Percentiles rank a stretch among this genome's conserved stretches.
Conservation (phyloP, 2,888 invertebrate genomes). For the Quadroppia sp. region DNA sequence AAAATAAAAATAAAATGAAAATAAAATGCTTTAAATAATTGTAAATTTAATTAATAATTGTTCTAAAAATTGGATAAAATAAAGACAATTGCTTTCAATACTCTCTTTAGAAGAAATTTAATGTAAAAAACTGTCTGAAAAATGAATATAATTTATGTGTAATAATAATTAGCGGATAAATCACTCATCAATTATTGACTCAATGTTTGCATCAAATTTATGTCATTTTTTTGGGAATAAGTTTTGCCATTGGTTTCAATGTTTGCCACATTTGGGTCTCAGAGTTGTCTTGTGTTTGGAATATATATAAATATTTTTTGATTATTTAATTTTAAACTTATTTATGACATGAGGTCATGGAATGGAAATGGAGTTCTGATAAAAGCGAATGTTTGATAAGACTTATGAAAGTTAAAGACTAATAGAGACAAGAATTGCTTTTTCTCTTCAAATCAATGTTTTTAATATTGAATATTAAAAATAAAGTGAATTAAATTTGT, state of each 20-base stretch:
- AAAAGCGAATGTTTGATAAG: constrained; percentile 24
- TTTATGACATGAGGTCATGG: constrained; percentile 32
- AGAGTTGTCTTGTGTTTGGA: not conserved
- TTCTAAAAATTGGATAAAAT: no score
- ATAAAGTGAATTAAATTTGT: not conserved
- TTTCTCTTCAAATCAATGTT: not conserved
- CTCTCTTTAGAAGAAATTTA: not conserved
- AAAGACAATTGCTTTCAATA: no score
- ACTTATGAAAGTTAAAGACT: not conserved
- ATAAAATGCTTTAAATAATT: no score
- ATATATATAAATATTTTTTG: constrained; percentile 15
- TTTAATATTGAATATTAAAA: not conserved
- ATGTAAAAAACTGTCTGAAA: not conserved
- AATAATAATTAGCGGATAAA: not conserved
- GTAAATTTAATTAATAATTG: no score
- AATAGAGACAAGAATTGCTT: not conserved
- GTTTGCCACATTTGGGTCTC: not conserved
- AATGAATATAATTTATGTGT: not conserved
- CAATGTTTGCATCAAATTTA: not conserved
- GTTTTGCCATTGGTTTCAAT: not conserved
- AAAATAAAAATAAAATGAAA: no score
- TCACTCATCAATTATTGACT: not conserved
- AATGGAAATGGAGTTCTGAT: not conserved
- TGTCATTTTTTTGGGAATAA: not conserved
- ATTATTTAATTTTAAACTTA: constrained; percentile 8